A percentile compares a stretch with the other conserved stretches of the same genome.
Conservation (phyloP, 1,140 invertebrate species). For the Laodelphax striatellus region DNA sequence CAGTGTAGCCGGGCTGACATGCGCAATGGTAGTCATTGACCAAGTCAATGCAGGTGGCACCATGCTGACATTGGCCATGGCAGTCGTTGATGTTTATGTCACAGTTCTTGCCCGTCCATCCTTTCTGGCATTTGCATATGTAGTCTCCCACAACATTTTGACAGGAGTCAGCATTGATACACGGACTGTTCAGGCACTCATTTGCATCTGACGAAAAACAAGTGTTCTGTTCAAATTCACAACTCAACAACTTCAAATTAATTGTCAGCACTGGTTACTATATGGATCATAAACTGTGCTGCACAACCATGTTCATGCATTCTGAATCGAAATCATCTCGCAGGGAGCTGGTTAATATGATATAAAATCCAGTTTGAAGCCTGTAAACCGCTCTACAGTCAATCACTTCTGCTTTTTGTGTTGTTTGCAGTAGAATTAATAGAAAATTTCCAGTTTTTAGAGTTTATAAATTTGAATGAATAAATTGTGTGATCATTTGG, state of each 20-base stretch:
- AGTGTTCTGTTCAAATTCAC: neutral
- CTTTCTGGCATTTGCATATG: conserved; percentile 62
- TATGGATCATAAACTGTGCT: too few species aligned
- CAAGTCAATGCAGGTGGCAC: conserved; percentile 72
- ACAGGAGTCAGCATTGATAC: conserved; percentile 71
- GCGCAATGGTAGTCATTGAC: conserved; percentile 74
- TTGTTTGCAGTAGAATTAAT: too few species aligned
- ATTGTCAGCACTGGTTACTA: neutral
- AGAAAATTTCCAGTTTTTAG: too few species aligned
- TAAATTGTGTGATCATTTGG: too few species aligned
- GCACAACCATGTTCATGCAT: too few species aligned
- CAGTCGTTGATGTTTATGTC: conserved; percentile 83
- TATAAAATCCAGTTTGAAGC: too few species aligned
- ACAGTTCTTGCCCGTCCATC: conserved; percentile 82
- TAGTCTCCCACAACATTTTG: conserved; percentile 73
- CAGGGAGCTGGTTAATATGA: too few species aligned
- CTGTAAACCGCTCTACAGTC: too few species aligned
- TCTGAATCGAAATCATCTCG: too few species aligned
- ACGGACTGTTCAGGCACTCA: conserved; percentile 51
- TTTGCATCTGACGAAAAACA: conserved; percentile 42
- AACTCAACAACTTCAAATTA: neutral
- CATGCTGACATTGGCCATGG: conserved; percentile 73
- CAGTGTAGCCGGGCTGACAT: conserved; percentile 67
- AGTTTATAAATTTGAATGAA: too few species aligned
- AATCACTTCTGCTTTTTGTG: too few species aligned